A percentile compares a stretch with the other conserved stretches of the same genome.
Evolutionary conservation across 2,888 invertebrate species (phyloP).

Genomic region (Patella depressa): DNA sequence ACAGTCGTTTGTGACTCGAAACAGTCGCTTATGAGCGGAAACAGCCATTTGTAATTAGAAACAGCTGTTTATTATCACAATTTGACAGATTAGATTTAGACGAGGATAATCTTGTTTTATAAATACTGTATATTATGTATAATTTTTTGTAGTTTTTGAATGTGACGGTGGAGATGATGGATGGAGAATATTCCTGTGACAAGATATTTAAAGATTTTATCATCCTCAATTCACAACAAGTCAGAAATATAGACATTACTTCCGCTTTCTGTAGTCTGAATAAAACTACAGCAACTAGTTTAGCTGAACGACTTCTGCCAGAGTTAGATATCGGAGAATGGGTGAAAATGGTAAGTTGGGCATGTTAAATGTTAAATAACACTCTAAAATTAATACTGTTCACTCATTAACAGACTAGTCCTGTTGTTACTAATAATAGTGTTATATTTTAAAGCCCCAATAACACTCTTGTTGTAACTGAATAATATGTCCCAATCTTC

Average conservation of each 20-base stretch:
- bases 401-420: background rate
- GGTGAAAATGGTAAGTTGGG: slow-evolving; percentile 50
- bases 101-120: too few relatives aligned
- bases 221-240: slow-evolving; percentile 30
- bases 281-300: slow-evolving; percentile 30
- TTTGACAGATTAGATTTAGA: too few relatives aligned
- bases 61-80: too few relatives aligned
- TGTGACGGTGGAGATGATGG: slow-evolving; percentile 24
- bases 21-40: too few relatives aligned
- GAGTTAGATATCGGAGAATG: slow-evolving; percentile 56
- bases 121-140: too few relatives aligned
- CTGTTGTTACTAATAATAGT: too few relatives aligned
- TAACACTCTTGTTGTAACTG: too few relatives aligned
- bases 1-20: too few relatives aligned
- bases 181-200: slow-evolving; percentile 25
- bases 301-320: slow-evolving; percentile 46
- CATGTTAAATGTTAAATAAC: background rate
- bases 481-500: too few relatives aligned
- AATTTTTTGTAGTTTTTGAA: slow-evolving; percentile 31
- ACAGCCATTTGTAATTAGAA: too few relatives aligned
- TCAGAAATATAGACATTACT: slow-evolving; percentile 43
- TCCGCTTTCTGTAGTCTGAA: slow-evolving; percentile 52
- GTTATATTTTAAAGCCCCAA: too few relatives aligned
- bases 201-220: slow-evolving; percentile 33
- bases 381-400: background rate